Evolutionary conservation across 53 echinoderm and acorn worm genomes (phyloP), one percentile per base, ranked within the genome.

Genomic region (Luidia sarsii): DNA sequence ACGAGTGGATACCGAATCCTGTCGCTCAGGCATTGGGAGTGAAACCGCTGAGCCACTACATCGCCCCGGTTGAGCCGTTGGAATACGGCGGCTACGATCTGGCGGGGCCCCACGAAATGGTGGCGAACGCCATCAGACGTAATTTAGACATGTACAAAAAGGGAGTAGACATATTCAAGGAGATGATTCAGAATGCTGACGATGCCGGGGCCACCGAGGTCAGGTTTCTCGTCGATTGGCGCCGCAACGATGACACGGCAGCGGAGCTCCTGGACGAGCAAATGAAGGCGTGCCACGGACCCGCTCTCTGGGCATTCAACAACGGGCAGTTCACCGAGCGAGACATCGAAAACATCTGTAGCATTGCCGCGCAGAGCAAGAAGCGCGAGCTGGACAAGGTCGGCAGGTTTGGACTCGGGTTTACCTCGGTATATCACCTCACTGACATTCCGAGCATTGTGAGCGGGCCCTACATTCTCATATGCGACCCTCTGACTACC

Each of bases 111-210:
- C 81, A 87, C 33, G 82, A 82, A 41, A 71, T 63, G 11, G 54
- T 65, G 43, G 65, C 82, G 6, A 87, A 81, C 22, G 81, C 81
- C 15, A 87, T 81, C 50, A 71, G 53, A 27, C 81, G 82, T 15
- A 87, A 87, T 21, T 41, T 87, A 27, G 81, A 81, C 34, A 60
- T 81, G 72, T 81, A 87, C 55, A 69, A 87, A 51, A 46, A 88
- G 7, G 83, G 50, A 33, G 67, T 82, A 6, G 72, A 64, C 67
- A 83, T 88, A 31, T 83, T 83, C 52, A 92, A 88, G 71, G 95
- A 95, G 80, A 71, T 95, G 82, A 87, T 95, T 16, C 95, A 95
- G 65, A 95, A 92, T 92, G 95, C 95, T 39, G 95, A 95, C 38
- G 92, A 92, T 65, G 95, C 95, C n/a, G 87, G 87, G 3, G 95